These are phyloP conservation scores for Apamea sordens DNA, from an alignment of 2,888 invertebrate species.

Conservation along the genomic window DNA sequence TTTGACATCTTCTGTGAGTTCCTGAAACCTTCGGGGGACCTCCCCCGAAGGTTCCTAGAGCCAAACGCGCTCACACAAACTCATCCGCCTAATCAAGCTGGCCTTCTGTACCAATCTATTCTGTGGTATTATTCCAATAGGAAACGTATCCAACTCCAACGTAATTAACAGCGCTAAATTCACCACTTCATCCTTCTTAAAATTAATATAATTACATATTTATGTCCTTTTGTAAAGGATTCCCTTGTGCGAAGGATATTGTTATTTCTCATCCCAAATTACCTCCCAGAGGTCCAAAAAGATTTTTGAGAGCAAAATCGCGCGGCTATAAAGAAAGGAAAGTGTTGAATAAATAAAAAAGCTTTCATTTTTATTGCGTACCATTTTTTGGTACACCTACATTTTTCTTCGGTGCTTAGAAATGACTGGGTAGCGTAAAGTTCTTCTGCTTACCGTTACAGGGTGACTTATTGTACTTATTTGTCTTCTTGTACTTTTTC, in stretches of 20 bases:
- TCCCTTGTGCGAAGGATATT: conserved; percentile 55
- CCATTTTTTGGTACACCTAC: conserved; percentile 60
- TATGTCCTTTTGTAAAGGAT: conserved; percentile 59
- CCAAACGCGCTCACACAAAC: not conserved
- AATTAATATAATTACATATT: conserved; percentile 66
- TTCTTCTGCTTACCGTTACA: conserved; percentile 50
- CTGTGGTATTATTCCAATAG: conserved; percentile 39
- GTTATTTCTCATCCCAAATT: conserved; percentile 68
- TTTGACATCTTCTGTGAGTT: no score
- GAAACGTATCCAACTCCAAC: conserved; percentile 29
- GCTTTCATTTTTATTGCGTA: conserved; percentile 68
- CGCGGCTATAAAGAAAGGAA: conserved; percentile 63
- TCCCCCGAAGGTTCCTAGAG: no score
- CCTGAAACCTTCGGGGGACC: no score
- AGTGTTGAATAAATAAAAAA: conserved; percentile 69
- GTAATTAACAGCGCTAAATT: conserved; percentile 68
- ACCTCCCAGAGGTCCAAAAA: conserved; percentile 69
- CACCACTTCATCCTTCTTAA: conserved; percentile 49
- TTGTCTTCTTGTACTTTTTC: conserved; percentile 28
- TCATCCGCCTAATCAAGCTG: not conserved
- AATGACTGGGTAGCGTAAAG: conserved; percentile 58
- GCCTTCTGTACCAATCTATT: not conserved
- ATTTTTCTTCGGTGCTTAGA: conserved; percentile 57
- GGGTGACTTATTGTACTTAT: conserved; percentile 54
- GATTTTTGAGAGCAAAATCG: conserved; percentile 67